A percentile compares a stretch with the other conserved stretches of the same genome.
These are phyloP conservation scores for Ridgeia piscesae DNA, from an alignment of 1,140 invertebrate species.

Conservation along the genomic window DNA sequence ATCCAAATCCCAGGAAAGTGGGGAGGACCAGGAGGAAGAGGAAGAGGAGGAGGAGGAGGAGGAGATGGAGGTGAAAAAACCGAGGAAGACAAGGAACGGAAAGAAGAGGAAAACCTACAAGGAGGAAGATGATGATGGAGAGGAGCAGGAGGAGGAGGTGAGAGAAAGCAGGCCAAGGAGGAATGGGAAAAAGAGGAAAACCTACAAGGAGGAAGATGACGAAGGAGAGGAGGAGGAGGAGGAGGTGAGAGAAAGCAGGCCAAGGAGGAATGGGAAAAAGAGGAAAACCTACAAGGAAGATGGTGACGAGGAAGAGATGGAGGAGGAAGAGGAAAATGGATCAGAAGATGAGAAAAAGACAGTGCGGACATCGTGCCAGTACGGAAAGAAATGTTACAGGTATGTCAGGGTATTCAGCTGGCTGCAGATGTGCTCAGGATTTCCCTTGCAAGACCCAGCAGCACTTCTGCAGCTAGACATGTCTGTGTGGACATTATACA, in stretches of 20 bases:
- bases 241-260: neutral
- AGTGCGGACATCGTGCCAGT: constrained; percentile 38
- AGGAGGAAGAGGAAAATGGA: constrained; percentile 31
- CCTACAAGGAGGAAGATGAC: constrained; percentile 27
- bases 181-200: constrained; percentile 32
- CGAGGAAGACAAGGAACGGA: constrained; percentile 11
- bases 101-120: constrained; percentile 16
- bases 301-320: constrained; percentile 36
- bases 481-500: neutral
- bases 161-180: constrained; percentile 11
- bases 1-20: constrained; percentile 27
- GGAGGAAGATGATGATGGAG: neutral
- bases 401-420: constrained; percentile 29
- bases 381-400: constrained; percentile 56
- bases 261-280: constrained; percentile 30
- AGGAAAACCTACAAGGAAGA: constrained; percentile 29
- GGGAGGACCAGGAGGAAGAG: neutral
- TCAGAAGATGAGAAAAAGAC: constrained; percentile 33
- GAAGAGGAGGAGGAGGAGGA: constrained; percentile 20
- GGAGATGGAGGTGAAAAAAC: constrained; percentile 21
- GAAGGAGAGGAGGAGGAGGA: constrained; percentile 19
- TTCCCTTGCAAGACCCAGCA: neutral
- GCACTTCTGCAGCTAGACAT: neutral
- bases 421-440: neutral
- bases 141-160: neutral